phyloP scores from a whole-genome alignment of 2,113 vertebrate species.

The Misgurnus anguillicaudatus region DNA sequence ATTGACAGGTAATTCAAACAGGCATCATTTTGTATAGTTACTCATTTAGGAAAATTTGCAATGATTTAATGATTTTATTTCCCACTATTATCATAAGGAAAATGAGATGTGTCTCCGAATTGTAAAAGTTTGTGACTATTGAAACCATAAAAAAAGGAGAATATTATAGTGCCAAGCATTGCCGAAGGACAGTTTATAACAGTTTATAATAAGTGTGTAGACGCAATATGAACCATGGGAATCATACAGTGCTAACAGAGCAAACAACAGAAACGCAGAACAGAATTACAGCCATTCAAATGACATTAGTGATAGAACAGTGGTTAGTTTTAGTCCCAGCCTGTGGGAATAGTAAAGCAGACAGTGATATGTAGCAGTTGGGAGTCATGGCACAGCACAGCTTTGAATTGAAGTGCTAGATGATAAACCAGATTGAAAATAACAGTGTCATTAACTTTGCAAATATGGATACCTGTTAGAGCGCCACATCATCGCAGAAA shows the following conservation, averaged over 20 bases:
- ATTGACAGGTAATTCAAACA: no score
- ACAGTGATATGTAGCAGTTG: conserved; percentile 13
- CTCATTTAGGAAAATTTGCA: no score
- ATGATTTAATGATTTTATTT: no score
- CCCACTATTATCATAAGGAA: background rate
- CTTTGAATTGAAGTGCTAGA: conserved; percentile 12
- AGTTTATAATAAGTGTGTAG: background rate
- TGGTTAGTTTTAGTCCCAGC: conserved; percentile 2
- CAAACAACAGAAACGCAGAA: background rate
- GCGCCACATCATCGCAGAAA: background rate
- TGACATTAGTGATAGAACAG: background rate
- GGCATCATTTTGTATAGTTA: no score
- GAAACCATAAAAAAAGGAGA: background rate
- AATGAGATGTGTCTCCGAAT: background rate
- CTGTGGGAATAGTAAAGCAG: conserved; percentile 4
- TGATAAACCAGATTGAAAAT: conserved; percentile 9
- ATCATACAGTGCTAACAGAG: background rate
- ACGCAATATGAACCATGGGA: background rate
- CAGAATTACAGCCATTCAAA: conserved; percentile 9
- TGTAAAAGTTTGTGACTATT: background rate
- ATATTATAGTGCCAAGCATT: background rate
- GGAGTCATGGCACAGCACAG: background rate
- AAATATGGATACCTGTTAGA: conserved; percentile 17
- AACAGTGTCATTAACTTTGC: conserved; percentile 16
- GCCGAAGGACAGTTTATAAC: background rate